phyloP scores from a whole-genome alignment of 2,888 invertebrate species.

The Poecilus cupreus region DNA sequence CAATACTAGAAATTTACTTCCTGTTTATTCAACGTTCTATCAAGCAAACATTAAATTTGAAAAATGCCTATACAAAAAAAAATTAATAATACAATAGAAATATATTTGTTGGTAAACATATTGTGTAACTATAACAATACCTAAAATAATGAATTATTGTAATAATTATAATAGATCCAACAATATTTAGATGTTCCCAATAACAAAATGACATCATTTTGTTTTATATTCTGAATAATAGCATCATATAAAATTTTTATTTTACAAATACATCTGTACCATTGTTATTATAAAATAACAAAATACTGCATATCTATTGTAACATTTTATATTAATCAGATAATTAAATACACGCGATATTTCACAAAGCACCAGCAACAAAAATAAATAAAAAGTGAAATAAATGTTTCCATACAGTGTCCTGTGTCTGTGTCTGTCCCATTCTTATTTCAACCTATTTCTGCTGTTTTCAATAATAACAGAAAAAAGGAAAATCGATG shows the following conservation, averaged over 20 bases:
- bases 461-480: slow-evolving; percentile 54
- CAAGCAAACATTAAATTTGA: no score
- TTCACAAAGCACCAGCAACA: slow-evolving; percentile 25
- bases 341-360: slow-evolving; percentile 36
- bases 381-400: slow-evolving; percentile 28
- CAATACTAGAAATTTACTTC: no score
- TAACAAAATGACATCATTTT: slow-evolving; percentile 19
- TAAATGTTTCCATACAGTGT: slow-evolving; percentile 25
- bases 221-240: slow-evolving; percentile 4
- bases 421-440: slow-evolving; percentile 11
- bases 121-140: neutral
- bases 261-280: slow-evolving; percentile 13
- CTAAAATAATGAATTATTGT: slow-evolving; percentile 31
- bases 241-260: slow-evolving; percentile 24
- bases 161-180: slow-evolving; percentile 6
- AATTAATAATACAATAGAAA: neutral
- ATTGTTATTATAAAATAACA: slow-evolving; percentile 11
- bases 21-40: neutral
- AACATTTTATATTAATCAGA: slow-evolving; percentile 42
- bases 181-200: slow-evolving; percentile 15
- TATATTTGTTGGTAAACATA: slow-evolving; percentile 2
- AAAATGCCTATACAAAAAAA: no score
- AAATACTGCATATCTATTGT: slow-evolving; percentile 5
- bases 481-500: slow-evolving; percentile 55
- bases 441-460: slow-evolving; percentile 46